These are phyloP conservation scores for Phylloscopus trochilus DNA, from an alignment of 2,113 vertebrate genomes.

Conservation along the genomic window DNA sequence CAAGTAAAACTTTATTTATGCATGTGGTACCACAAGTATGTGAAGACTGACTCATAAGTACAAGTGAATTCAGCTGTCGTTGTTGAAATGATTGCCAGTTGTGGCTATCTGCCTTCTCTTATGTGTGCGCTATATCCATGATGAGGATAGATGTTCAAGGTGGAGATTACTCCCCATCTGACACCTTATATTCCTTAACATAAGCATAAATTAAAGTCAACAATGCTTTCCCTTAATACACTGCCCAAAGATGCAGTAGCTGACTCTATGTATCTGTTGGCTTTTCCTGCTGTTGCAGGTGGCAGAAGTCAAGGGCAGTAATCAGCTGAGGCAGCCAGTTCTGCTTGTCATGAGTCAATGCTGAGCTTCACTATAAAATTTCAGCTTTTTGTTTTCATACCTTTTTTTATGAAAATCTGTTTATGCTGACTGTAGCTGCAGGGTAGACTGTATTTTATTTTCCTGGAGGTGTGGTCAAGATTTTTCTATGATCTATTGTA, in stretches of 20 bases:
- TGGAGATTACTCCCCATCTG: not conserved
- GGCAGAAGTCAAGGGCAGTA: not conserved
- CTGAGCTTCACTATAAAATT: not conserved
- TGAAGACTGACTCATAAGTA: conserved; percentile 20
- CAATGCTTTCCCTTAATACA: fast-evolving
- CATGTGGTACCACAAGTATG: not conserved
- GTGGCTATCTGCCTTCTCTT: not conserved
- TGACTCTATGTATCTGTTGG: fast-evolving
- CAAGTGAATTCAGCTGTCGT: not conserved
- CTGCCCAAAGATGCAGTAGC: not conserved
- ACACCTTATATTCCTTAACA: not conserved
- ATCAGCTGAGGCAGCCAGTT: not conserved
- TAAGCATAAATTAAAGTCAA: not conserved
- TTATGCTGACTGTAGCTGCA: not conserved
- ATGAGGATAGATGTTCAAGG: not conserved
- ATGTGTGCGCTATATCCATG: fast-evolving
- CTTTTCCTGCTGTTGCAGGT: not conserved
- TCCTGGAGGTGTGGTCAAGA: not conserved
- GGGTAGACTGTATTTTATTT: not conserved
- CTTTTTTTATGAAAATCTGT: not conserved
- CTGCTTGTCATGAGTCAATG: not conserved
- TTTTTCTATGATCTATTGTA: not conserved
- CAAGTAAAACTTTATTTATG: not conserved
- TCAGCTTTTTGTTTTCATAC: not conserved
- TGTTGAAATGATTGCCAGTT: not conserved